phyloP scores from a whole-genome alignment of 2,888 invertebrate genomes.

The Latrodectus hesperus region DNA sequence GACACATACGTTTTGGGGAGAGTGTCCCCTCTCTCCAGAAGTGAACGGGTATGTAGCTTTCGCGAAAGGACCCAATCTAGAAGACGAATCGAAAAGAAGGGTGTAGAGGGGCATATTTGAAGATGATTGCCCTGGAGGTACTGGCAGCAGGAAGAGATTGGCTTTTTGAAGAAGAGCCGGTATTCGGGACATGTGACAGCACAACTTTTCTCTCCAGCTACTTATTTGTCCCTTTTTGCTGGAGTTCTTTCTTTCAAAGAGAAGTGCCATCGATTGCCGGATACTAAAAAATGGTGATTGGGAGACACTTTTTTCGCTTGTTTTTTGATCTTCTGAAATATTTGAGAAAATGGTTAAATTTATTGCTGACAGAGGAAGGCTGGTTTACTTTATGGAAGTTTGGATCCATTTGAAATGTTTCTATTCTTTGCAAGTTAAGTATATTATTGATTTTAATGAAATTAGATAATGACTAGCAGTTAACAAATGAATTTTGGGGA shows the following conservation, averaged over 20 bases:
- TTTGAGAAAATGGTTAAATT: too few relatives aligned
- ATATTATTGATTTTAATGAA: too few relatives aligned
- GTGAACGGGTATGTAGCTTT: too few relatives aligned
- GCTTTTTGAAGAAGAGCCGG: slow-evolving; percentile 40
- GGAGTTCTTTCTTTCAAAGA: background rate
- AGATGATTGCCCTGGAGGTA: slow-evolving; percentile 31
- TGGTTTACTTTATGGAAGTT: too few relatives aligned
- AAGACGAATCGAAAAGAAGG: slow-evolving; percentile 9
- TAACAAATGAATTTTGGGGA: too few relatives aligned
- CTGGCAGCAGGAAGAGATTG: slow-evolving; percentile 22
- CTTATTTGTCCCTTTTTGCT: slow-evolving; percentile 32
- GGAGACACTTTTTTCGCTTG: background rate
- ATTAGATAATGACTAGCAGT: too few relatives aligned
- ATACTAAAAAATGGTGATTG: background rate
- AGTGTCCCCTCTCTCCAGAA: too few relatives aligned
- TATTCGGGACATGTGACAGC: slow-evolving; percentile 33
- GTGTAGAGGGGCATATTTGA: slow-evolving; percentile 8
- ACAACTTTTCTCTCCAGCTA: slow-evolving; percentile 18
- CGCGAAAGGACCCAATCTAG: slow-evolving; percentile 11
- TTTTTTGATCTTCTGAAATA: too few relatives aligned
- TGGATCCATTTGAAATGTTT: too few relatives aligned
- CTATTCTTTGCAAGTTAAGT: too few relatives aligned
- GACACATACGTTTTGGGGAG: too few relatives aligned
- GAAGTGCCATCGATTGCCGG: slow-evolving; percentile 7
- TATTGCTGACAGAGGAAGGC: too few relatives aligned